Base-by-base conservation (phyloP, 2,888 invertebrate genomes). In the Netelia virgata region DNA sequence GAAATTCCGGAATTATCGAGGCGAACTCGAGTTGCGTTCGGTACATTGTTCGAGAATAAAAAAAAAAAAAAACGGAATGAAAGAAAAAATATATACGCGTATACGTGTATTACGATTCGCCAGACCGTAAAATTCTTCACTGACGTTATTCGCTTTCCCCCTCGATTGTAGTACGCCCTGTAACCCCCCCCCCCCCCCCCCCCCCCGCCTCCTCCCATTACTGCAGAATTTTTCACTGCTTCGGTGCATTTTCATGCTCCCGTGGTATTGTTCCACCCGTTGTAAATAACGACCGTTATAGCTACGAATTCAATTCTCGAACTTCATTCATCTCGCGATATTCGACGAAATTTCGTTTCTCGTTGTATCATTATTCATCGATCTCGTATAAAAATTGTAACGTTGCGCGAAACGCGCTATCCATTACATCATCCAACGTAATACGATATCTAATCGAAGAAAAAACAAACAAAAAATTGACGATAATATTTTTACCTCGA, bases 51-150 rank as follows among this genome's bases (percentile, higher is more conserved):
- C 57, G 14, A 18, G n/a, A 61, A 41, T n/a, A 70, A 78, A 20
- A 63, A n/a, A 74, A 47, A 57, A 20, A 77, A 43, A 61, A 41
- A 23, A 63, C 70, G 14, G 47, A n/a, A 74, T 55, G 10, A n/a
- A 53, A 23, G 47, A 43, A 66, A 20, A 77, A 43, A 61, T 77
- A 77, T 28, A 70, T 72, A 64, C 55, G 6, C 16, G 18, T n/a
- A 8, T 57, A 18, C 16, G 57, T 20, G 11, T 28, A 63, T 63
- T 63, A 63, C 59, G 8, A 74, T 63, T 63, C 78, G 63, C 8
- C 79, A 59, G 83, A 83, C 69, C 83, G 83, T 83, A 63, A 75
- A 79, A 75, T 83, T 78, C 77, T 79, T 43, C 69, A 66, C 74
- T 36, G 20, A 53, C 53, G 73, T 20, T 28, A 69, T 69, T 79